Base-by-base conservation (phyloP, 2,113 vertebrate genomes). In the Anoplopoma fimbria region DNA sequence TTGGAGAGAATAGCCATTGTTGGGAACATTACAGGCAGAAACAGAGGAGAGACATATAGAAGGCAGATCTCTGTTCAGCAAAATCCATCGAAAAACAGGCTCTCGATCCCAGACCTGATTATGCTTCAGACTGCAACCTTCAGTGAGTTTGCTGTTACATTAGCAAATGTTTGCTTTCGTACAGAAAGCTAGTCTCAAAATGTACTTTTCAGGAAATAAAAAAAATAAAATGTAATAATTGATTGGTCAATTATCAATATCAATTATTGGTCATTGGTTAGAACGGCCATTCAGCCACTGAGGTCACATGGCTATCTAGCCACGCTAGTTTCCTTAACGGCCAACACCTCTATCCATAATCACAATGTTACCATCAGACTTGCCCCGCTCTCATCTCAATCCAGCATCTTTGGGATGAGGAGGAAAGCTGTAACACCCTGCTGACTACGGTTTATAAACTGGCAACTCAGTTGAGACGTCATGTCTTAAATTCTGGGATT, bases 31-130 rank as follows among this genome's bases (percentile, higher is more conserved):
- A 69, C 75, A 42, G 34, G 9, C 49, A 21, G 51, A 69, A 53
- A 42, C 23, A 75, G 40, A 49, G 61, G 42, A 51, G 86, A 86
- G 87, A 85, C 58, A 83, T 57, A 31, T 25, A 47, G 45, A 31
- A 36, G 21, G 34, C 34, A 17, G 9, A 69, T 36, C 23, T 60
- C 49, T 58, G 4, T 40, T 40, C 19, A 79, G 10, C 7, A 10
- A 10, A 77, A 40, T 57, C 40, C 21, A 33, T 40, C 14, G 2
- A 38, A 63, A 38, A 63, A 0, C 34, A 40, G 12, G 12, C 23
- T 36, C 34, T 34, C 23, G n/a, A 40, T 64, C 34, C 10, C 21
- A 63, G 61, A 63, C 4, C 36, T 27, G 25, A 27, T 10, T 6
- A 14, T 57, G 13, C 57, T 60, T 60, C 57, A 31, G 13, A 38